phyloP scores from a whole-genome alignment of 2,888 invertebrate species.

The Ceramica pisi region DNA sequence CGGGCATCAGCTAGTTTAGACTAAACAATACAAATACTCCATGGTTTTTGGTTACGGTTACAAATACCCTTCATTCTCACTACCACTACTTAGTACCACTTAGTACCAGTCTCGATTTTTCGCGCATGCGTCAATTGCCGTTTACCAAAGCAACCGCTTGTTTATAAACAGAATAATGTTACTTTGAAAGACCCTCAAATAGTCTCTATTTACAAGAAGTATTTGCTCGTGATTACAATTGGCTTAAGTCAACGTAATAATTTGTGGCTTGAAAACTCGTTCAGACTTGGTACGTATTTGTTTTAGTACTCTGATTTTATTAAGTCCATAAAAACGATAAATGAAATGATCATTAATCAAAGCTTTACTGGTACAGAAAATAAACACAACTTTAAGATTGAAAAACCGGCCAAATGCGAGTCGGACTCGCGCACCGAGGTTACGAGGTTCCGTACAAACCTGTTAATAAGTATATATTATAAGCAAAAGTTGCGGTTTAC shows the following conservation, averaged over 20 bases:
- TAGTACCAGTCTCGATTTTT: conserved; percentile 14
- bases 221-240: conserved; percentile 2
- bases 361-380: not conserved
- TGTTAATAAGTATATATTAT: too few species aligned
- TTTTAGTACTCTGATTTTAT: not conserved
- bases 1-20: too few species aligned
- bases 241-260: not conserved
- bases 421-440: too few species aligned
- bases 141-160: conserved; percentile 52
- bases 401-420: too few species aligned
- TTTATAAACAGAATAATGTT: conserved; percentile 31
- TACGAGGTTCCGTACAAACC: too few species aligned
- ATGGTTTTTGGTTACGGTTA: not conserved
- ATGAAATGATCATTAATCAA: not conserved
- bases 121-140: conserved; percentile 42
- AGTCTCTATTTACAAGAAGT: not conserved
- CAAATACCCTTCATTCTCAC: not conserved
- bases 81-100: conserved; percentile 25
- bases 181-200: not conserved
- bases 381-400: not conserved
- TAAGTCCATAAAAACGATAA: not conserved
- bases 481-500: too few species aligned
- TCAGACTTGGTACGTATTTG: conserved; percentile 20
- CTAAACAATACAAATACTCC: not conserved
- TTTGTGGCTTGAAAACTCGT: not conserved